Conservation (phyloP, 2,797 vertebrate species). For the Epinephelus coioides region DNA sequence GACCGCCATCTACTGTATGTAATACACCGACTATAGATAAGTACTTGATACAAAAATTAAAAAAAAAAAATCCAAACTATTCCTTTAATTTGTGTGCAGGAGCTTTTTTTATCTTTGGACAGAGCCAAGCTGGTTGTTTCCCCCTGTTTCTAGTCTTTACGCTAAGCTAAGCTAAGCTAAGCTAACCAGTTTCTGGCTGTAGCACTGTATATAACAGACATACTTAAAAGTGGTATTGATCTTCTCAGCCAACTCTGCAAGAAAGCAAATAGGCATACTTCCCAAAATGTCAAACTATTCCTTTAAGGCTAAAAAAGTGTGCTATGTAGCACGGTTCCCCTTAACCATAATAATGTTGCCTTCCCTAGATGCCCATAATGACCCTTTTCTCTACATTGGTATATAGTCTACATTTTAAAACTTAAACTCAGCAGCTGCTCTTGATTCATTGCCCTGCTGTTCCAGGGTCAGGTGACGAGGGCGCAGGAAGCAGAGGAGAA, state of each 20-base stretch:
- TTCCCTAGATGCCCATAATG: background rate
- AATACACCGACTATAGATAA: too few relatives aligned
- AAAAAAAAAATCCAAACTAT: too few relatives aligned
- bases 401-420: background rate
- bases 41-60: too few relatives aligned
- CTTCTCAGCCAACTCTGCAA: background rate
- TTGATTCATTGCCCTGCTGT: constrained; percentile 19
- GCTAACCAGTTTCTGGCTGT: too few relatives aligned
- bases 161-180: constrained; percentile 4
- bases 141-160: background rate
- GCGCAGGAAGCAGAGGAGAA: constrained; percentile 98
- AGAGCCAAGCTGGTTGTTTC: background rate
- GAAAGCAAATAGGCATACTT: constrained; percentile 14
- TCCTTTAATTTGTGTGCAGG: background rate
- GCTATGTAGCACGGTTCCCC: constrained; percentile 2
- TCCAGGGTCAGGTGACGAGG: constrained; percentile 95
- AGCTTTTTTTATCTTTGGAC: background rate
- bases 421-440: background rate
- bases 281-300: constrained; percentile 2
- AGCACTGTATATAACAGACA: too few relatives aligned
- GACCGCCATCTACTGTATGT: too few relatives aligned
- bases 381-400: background rate
- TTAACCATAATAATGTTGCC: background rate
- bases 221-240: too few relatives aligned
- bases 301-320: constrained; percentile 1